Evolutionary conservation across 2,888 invertebrate genomes (phyloP).

Genomic region (Geophilus truncorum): DNA sequence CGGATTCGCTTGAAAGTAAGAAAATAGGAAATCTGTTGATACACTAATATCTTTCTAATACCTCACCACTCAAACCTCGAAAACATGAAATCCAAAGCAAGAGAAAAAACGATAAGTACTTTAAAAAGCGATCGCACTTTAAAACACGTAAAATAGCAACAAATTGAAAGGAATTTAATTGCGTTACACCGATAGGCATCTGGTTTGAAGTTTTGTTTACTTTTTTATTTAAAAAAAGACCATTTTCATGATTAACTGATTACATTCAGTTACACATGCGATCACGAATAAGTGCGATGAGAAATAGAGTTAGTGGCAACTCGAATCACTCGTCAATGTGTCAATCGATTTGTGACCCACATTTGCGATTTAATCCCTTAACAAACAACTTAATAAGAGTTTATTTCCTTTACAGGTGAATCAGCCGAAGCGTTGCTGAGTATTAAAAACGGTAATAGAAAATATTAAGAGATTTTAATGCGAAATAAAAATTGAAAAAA

Average conservation of each 20-base stretch:
- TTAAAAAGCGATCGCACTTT: neutral
- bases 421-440: conserved; percentile 55
- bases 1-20: conserved; percentile 74
- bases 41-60: neutral
- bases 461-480: too few relatives aligned
- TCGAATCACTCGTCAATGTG: neutral
- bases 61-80: neutral
- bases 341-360: neutral
- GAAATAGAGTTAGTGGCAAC: neutral
- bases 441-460: conserved; percentile 54
- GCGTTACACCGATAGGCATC: neutral
- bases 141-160: neutral
- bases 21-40: conserved; percentile 3
- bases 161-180: neutral
- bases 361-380: neutral
- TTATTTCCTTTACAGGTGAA: conserved; percentile 50
- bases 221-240: neutral
- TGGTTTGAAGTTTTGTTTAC: neutral
- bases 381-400: too few relatives aligned
- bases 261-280: neutral
- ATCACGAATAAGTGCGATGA: neutral
- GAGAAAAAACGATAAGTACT: neutral
- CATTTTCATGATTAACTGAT: neutral
- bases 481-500: neutral
- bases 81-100: neutral